Evolutionary conservation across 2,797 vertebrate species (phyloP), one percentile per base, ranked within the genome.

Genomic region (Odontamblyopus lacepedii): DNA sequence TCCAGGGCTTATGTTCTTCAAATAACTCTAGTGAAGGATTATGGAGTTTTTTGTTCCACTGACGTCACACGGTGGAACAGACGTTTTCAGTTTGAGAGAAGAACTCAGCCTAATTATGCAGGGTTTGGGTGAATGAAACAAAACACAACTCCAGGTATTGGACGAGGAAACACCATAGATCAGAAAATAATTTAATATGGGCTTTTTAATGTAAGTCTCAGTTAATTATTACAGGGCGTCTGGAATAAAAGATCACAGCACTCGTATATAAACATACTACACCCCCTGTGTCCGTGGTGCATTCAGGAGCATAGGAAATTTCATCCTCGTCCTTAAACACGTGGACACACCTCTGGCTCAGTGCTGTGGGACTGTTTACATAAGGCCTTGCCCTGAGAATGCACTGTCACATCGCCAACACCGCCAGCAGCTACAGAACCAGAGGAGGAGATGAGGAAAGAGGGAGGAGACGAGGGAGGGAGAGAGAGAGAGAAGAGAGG

Each of bases 371-470:
- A 84, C 83, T 92, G 91, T 93, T 93, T 91, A 92, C 92, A 92
- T 91, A 91, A 93, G 91, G 91, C 90, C 89, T 90, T 91, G 89
- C 89, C 88, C 89, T 91, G 92, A 87, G 91, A 92, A 88, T 89
- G 85, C 83, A 85, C 88, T 90, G 92, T 91, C 89, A 90, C 86
- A 82, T 81, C 87, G 89, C 91, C 89, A 91, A 87, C 82, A 82
- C 84, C 86, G 87, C 86, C 86, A 88, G 84, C 84, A 89, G 90
- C 78, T 60, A 88, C 86, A 81, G 13, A 48, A 5, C 44, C 44
- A 48, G 13, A 48, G 44, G 44, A 48, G 15, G 44, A 48, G 44
- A 48, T 83, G 87, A 86, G 72, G 68, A 87, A 84, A 79, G 81
- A 88, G 41, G 41, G 41, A 41, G 38, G 41, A 41, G 38, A 86